These are phyloP conservation scores for Psittacus erithacus DNA, from an alignment of 2,113 vertebrate genomes.

Conservation along the genomic window DNA sequence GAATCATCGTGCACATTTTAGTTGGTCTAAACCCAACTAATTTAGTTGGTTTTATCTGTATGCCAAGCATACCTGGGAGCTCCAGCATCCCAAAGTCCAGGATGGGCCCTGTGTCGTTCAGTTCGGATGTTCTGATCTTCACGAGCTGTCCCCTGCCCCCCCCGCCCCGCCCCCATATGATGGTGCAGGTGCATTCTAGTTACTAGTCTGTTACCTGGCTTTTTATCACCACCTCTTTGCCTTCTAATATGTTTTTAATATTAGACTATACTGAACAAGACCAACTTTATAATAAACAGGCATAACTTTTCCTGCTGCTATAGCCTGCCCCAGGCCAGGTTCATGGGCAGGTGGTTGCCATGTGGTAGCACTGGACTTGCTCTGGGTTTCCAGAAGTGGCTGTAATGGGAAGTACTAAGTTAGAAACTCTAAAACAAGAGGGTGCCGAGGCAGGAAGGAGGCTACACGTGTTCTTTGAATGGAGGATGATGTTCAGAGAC, in stretches of 20 bases:
- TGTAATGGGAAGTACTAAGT: neutral
- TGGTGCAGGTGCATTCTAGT: neutral
- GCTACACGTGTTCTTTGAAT: neutral
- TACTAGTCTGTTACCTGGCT: neutral
- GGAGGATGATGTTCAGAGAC: neutral
- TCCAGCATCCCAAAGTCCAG: neutral
- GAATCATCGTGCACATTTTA: neutral
- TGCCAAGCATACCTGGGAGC: neutral
- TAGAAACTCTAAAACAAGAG: neutral
- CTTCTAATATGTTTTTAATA: neutral
- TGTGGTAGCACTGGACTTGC: neutral
- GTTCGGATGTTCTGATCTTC: rapidly evolving
- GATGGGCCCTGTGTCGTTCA: rapidly evolving
- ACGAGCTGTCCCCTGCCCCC: neutral
- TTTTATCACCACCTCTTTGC: neutral
- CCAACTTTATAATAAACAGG: neutral
- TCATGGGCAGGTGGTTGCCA: neutral
- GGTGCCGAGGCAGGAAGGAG: neutral
- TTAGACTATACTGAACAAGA: neutral
- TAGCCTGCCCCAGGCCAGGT: neutral
- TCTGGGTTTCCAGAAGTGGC: neutral
- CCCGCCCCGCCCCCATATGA: rapidly evolving
- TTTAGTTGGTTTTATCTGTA: rapidly evolving
- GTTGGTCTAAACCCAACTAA: neutral
- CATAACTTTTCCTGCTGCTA: neutral